Base-by-base conservation (phyloP, 2,113 vertebrate genomes). In the Sturnira hondurensis region DNA sequence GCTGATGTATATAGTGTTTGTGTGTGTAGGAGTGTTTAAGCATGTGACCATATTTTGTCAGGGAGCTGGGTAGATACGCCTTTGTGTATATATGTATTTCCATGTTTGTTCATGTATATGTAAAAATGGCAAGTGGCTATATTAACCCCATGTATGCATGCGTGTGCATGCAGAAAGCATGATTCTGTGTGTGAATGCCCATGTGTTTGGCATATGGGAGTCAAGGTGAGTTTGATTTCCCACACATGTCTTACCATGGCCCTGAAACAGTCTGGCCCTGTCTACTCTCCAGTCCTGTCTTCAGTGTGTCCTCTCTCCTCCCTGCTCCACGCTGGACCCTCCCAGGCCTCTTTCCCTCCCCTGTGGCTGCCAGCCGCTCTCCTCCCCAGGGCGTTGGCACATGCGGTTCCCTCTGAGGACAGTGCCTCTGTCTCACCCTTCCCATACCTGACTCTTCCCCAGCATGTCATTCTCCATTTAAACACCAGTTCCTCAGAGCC, bases 321-420 rank as follows among this genome's bases (percentile, higher is more conserved):
- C 41, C 0, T 6, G 0, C 26, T 77, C 65, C 58, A 50, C 1
- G 0, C 67, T 33, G 54, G 9, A 41, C 10, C 9, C 17, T 68
- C 31, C 1, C 26, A 33, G 7, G 76, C 50, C 31, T 52, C 56
- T 3, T 11, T 43, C 24, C 4, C 15, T 17, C 38, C 65, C 4
- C 7, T 33, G 24, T 56, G 24, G 84, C 58, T 22, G 22, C 26
- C 45, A 6, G 16, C 36, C 12, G 4, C 26, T 12, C 4, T 85
- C 41, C 61, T 77, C 24, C 43, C 41, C 45, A 11, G 67, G 61
- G 20, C 0, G 1, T 33, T 22, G 12, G n/a, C n/a, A 54, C 36
- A 13, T 31, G 22, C 61, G 61, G 3, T n/a, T 50, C 58, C 31
- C 3, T 41, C 82, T 0, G 11, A 63, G 28, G 7, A 24, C 56